Conservation (phyloP, 1,140 invertebrate species). For the Platyura marginata region DNA sequence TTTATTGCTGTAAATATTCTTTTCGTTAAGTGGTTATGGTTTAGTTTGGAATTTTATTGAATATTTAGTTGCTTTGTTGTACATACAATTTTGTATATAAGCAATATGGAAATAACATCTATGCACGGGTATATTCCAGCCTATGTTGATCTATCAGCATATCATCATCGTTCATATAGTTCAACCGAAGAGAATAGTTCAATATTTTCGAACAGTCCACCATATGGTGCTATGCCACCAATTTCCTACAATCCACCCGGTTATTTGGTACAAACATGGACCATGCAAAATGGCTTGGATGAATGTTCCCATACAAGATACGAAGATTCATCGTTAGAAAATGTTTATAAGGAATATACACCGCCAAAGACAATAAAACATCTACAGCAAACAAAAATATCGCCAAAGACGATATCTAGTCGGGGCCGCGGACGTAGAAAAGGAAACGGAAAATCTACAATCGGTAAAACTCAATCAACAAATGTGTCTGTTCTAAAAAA, state of each 20-base stretch:
- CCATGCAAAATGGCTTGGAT: not conserved
- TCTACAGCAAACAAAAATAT: not conserved
- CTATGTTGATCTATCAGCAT: not conserved
- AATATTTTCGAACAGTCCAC: not conserved
- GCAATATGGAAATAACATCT: not conserved
- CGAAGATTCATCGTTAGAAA: not conserved
- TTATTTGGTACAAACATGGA: not conserved
- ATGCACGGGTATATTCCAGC: not conserved
- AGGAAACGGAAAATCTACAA: not conserved
- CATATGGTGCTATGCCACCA: not conserved
- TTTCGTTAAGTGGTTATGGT: not conserved
- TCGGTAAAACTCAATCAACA: conserved; percentile 6
- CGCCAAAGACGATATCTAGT: not conserved
- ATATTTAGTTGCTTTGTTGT: too few species aligned
- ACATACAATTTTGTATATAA: too few species aligned
- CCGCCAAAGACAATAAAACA: not conserved
- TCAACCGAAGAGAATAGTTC: not conserved
- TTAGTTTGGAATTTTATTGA: not conserved
- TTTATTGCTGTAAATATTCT: not conserved
- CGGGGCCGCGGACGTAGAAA: not conserved
- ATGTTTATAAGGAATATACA: not conserved
- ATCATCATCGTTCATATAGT: not conserved
- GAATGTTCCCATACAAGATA: not conserved
- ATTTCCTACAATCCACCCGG: not conserved
- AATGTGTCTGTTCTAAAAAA: conserved; percentile 39